Base-by-base conservation (phyloP, 2,797 vertebrate species). In the Melanotaenia pygmaea region DNA sequence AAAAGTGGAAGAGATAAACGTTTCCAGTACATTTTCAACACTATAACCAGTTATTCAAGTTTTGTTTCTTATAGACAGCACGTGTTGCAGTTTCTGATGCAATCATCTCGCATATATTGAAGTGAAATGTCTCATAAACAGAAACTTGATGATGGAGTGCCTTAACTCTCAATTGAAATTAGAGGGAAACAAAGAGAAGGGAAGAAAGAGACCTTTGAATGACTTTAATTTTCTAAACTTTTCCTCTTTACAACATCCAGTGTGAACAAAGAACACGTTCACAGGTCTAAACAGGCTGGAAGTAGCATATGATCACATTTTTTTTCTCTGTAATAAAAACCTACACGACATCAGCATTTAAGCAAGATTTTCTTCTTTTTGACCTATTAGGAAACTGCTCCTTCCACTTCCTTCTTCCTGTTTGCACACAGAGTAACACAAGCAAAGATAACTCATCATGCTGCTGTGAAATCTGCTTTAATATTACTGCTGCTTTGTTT, bases 171-270 rank as follows among this genome's bases (percentile, higher is more conserved):
- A 63, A 11, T 7, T 2, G 12, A 53, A 12, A 18, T 62, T 8
- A 2, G 12, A 62, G 28, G n/a, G 58, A 67, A 80, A 77, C 26
- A 45, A 12, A 22, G 14, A 63, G 76, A 63, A 70, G 81, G 80
- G 59, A n/a, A 38, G 30, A 32, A 14, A 34, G 9, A 63, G 61
- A 30, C 65, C 53, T 30, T 18, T 5, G 26, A 5, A 13, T 6
- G 53, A 28, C n/a, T 28, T 54, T 13, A 26, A 24, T 24, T 54
- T 54, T 28, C 13, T 56, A 56, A 56, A 30, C 12, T 18, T 56
- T 3, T 56, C 14, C 24, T 56, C 20, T 9, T 64, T 3, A 0
- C 18, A 0, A 32, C 24, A 12, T 38, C 10, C 69, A 60, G 22
- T 7, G 18, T 37, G 34, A 1, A 24, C 8, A 4, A 22, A 32